These are phyloP conservation scores for Drosophila quinaria DNA, from an alignment of 2,888 invertebrate genomes.

Conservation along the genomic window DNA sequence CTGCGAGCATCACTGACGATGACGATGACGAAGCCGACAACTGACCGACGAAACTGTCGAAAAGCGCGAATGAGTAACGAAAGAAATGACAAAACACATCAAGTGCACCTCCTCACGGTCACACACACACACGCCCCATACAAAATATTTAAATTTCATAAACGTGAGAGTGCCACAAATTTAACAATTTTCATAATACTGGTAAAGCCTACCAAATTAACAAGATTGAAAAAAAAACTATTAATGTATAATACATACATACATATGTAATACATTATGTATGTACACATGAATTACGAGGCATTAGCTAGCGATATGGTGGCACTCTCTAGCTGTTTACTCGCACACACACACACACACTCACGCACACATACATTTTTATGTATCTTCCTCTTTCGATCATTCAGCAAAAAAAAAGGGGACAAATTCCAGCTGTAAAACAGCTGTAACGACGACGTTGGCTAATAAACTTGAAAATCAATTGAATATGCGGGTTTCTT, in stretches of 20 bases:
- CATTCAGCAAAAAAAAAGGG: slow-evolving; percentile 25
- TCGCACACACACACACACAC: slow-evolving; percentile 3
- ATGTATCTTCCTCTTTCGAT: slow-evolving; percentile 21
- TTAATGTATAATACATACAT: neutral
- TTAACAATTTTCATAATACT: slow-evolving; percentile 4
- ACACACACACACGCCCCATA: slow-evolving; percentile 2
- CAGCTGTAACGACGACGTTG: slow-evolving; percentile 41
- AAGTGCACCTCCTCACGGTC: slow-evolving; percentile 30
- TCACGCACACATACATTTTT: neutral
- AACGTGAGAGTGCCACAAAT: slow-evolving; percentile 7
- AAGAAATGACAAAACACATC: slow-evolving; percentile 35
- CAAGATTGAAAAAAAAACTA: slow-evolving; percentile 11
- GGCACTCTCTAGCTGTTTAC: slow-evolving; percentile 13
- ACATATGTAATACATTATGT: neutral
- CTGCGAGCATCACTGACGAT: slow-evolving; percentile 14
- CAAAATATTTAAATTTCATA: slow-evolving; percentile 24
- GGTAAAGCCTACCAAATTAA: slow-evolving; percentile 7
- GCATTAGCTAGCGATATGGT: slow-evolving; percentile 30
- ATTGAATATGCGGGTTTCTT: slow-evolving; percentile 38
- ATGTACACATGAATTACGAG: slow-evolving; percentile 20
- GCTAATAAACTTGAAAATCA: slow-evolving; percentile 59
- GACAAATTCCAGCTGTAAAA: slow-evolving; percentile 51
- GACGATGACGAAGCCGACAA: slow-evolving; percentile 26
- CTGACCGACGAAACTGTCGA: slow-evolving; percentile 13
- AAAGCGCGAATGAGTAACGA: slow-evolving; percentile 38